phyloP scores from a whole-genome alignment of 2,797 vertebrate species.

The Semotilus atromaculatus region DNA sequence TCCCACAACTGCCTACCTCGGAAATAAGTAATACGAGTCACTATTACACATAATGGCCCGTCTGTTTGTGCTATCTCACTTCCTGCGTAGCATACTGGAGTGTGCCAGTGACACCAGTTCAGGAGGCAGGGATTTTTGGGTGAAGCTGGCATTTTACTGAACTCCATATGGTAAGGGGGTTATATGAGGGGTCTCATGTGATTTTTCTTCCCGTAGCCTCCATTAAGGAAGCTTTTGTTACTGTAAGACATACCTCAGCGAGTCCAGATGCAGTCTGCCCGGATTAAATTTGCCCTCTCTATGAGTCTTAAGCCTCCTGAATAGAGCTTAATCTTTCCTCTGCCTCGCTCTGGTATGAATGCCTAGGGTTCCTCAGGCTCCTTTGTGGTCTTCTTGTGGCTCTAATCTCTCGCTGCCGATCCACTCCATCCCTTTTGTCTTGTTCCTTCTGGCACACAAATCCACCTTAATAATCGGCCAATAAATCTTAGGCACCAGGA shows the following conservation, averaged over 20 bases:
- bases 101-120: constrained; percentile 5
- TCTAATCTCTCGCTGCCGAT: constrained; percentile 69
- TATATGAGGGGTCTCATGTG: constrained; percentile 48
- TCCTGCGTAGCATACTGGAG: background rate
- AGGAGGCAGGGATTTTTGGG: background rate
- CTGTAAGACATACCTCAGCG: constrained; percentile 73
- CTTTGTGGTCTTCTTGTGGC: constrained; percentile 59
- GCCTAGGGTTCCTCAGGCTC: constrained; percentile 58
- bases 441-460: constrained; percentile 72
- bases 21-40: constrained; percentile 13
- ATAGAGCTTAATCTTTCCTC: constrained; percentile 73
- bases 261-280: constrained; percentile 75
- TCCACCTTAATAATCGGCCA: constrained; percentile 65
- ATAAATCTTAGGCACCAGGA: constrained; percentile 55
- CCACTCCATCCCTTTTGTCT: constrained; percentile 63
- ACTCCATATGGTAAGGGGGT: constrained; percentile 11
- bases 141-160: constrained; percentile 1
- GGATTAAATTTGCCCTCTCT: constrained; percentile 74
- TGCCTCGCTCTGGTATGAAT: constrained; percentile 61
- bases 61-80: constrained; percentile 26
- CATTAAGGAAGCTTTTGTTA: constrained; percentile 77
- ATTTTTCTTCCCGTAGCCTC: constrained; percentile 59
- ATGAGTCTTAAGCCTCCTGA: constrained; percentile 65
- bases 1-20: constrained; percentile 11
- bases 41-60: constrained; percentile 20